Base-by-base conservation (phyloP, 2,888 invertebrate genomes). In the Phlogophora meticulosa region DNA sequence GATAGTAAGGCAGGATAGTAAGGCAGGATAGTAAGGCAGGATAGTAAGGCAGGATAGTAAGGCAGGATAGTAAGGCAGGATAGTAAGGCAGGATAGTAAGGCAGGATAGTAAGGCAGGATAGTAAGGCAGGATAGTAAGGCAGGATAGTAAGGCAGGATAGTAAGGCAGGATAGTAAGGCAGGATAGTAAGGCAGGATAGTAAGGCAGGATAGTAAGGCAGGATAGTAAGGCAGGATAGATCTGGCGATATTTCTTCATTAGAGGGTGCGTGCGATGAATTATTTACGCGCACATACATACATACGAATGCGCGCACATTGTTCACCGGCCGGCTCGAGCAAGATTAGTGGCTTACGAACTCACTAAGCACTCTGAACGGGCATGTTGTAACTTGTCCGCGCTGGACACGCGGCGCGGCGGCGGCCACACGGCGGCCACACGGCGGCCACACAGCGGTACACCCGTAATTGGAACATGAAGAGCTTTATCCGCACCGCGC, bases 241-340 rank as follows among this genome's bases (percentile, higher is more conserved):
- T 52, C 51, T 36, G 53, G 17, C 40, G 49, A 79, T 71, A 71
- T 66, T 68, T 79, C 76, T 80, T 80, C 69, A 80, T 80, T 79
- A 77, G 55, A 46, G 53, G 32, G 40, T 22, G 51, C 58, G 45
- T 24, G 20, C 24, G 40, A 72, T 80, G 72, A 80, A 79, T 79
- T 80, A 80, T 80, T 80, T 72, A 80, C 69, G 20, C 36, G 20
- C 45, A 42, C 67, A 72, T 74, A 38, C 67, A 72, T 74, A 60
- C 69, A 72, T 74, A 79, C 65, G 69, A 58, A 74, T 79, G 69
- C n/a, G 32, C 34, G 61, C 24, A 22, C 56, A 63, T 51, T 55
- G 72, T 51, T 22, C 60, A 34, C 38, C n/a, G 42, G 53, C 40
- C 28, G 22, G 28, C 32, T 13, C 15, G 56, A 11, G 11, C 43